A percentile compares a stretch with the other conserved stretches of the same genome.
Conservation (phyloP, 2,888 invertebrate species). For the Nemotelus nigrinus region DNA sequence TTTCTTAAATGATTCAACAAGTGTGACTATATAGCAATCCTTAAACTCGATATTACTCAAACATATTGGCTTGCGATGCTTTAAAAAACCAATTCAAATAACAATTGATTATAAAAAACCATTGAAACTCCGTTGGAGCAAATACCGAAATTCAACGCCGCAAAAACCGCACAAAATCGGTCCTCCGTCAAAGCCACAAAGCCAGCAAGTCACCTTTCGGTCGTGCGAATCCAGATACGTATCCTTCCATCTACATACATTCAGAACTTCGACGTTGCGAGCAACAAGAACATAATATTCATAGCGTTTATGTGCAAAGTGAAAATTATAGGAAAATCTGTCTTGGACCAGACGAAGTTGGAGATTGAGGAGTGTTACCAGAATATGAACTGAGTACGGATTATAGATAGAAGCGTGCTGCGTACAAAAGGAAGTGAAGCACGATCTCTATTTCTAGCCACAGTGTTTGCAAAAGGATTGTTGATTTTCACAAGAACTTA, state of each 20-base stretch:
- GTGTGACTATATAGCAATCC: too few relatives aligned
- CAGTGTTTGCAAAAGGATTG: too few relatives aligned
- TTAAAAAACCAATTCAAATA: neutral
- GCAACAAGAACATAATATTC: constrained; percentile 45
- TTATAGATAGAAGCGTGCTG: too few relatives aligned
- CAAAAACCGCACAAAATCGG: constrained; percentile 47
- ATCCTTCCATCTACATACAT: neutral
- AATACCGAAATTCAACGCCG: constrained; percentile 28
- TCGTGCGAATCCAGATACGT: neutral
- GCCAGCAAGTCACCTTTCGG: constrained; percentile 28
- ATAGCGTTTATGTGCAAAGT: constrained; percentile 51
- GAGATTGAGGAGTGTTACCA: neutral
- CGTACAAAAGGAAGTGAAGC: too few relatives aligned
- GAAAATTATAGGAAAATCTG: constrained; percentile 45
- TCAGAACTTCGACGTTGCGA: neutral
- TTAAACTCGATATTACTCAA: too few relatives aligned
- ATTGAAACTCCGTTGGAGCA: constrained; percentile 26
- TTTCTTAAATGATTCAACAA: too few relatives aligned
- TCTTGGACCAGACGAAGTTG: constrained; percentile 4
- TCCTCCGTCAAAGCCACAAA: constrained; percentile 49
- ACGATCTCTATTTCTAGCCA: too few relatives aligned
- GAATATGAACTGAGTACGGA: too few relatives aligned
- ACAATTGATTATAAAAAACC: constrained; percentile 26
- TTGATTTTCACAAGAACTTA: too few relatives aligned
- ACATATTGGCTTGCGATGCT: too few relatives aligned